These are phyloP conservation scores for Piaya cayana DNA, from an alignment of 2,113 vertebrate genomes.

Conservation along the genomic window DNA sequence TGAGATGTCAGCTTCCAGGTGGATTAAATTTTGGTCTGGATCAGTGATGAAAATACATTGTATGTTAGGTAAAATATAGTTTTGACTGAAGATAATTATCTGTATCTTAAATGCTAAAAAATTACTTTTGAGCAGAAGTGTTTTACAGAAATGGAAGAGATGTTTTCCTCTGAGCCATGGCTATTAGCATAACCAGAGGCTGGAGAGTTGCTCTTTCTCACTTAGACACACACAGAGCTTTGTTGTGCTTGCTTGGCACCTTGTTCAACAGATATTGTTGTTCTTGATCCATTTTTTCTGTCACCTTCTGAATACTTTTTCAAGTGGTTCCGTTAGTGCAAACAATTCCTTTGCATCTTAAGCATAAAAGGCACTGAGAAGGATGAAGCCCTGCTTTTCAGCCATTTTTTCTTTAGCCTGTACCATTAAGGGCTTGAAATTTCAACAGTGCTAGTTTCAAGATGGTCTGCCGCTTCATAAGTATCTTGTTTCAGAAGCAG, in stretches of 20 bases:
- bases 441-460: not conserved
- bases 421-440: not conserved
- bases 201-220: not conserved
- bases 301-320: not conserved
- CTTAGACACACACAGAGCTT: not conserved
- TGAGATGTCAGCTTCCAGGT: not conserved
- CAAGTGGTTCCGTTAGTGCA: not conserved
- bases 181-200: not conserved
- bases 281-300: not conserved
- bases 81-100: not conserved
- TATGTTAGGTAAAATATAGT: not conserved
- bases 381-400: not conserved
- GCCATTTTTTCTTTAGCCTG: not conserved
- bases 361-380: not conserved
- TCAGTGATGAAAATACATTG: not conserved
- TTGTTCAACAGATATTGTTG: not conserved
- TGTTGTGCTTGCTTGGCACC: not conserved
- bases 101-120: not conserved
- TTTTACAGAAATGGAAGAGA: not conserved
- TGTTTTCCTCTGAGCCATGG: not conserved
- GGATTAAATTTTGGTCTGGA: not conserved
- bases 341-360: not conserved
- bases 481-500: not conserved
- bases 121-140: not conserved
- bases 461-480: not conserved